phyloP scores from a whole-genome alignment of 1,140 invertebrate species.

The Varroa destructor region DNA sequence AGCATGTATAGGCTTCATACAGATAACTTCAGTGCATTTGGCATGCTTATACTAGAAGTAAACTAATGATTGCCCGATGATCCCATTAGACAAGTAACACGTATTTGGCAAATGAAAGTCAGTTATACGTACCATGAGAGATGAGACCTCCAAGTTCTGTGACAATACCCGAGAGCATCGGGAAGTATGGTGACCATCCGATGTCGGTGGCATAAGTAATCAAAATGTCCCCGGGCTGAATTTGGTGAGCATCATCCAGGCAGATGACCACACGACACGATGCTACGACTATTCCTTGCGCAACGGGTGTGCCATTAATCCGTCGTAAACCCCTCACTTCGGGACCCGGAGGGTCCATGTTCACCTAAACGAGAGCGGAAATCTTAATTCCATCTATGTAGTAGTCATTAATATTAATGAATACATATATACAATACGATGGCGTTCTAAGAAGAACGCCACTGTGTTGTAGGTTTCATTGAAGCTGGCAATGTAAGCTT shows the following conservation, averaged over 20 bases:
- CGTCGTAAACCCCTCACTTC: conserved; percentile 6
- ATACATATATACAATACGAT: too few relatives aligned
- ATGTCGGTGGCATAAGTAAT: conserved; percentile 67
- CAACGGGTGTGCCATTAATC: conserved; percentile 55
- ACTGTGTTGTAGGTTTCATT: too few relatives aligned
- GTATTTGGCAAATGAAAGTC: too few relatives aligned
- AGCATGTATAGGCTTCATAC: too few relatives aligned
- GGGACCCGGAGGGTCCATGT: not conserved
- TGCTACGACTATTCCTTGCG: conserved; percentile 50
- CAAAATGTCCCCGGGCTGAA: conserved; percentile 55
- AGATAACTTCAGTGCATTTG: too few relatives aligned
- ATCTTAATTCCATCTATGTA: not conserved
- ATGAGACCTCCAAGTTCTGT: conserved; percentile 72
- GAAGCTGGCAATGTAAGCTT: too few relatives aligned
- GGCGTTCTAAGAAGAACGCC: too few relatives aligned
- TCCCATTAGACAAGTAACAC: too few relatives aligned
- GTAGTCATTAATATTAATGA: too few relatives aligned
- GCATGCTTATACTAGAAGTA: too few relatives aligned
- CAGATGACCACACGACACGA: conserved; percentile 53
- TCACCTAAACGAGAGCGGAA: not conserved
- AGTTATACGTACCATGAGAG: conserved; percentile 53
- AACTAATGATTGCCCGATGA: too few relatives aligned
- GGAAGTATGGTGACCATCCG: conserved; percentile 77
- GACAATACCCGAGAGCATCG: conserved; percentile 59
- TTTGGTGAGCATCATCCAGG: conserved; percentile 35